Evolutionary conservation across 2,888 invertebrate species (phyloP).

Genomic region (Drosophila mimica): DNA sequence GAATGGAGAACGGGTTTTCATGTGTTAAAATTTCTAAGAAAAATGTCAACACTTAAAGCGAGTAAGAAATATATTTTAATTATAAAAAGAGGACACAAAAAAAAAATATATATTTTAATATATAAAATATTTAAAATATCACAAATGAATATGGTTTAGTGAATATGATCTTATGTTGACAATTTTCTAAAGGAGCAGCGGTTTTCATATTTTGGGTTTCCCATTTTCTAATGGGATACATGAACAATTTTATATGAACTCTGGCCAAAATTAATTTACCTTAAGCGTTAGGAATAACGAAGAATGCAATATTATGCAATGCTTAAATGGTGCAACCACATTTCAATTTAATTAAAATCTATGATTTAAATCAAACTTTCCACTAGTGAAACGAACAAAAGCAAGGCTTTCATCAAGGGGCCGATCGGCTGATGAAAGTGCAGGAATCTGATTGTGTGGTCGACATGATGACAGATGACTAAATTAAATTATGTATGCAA

Average conservation of each 20-base stretch:
- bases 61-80: not conserved
- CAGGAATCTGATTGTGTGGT: constrained; percentile 33
- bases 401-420: constrained; percentile 25
- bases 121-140: too few relatives aligned
- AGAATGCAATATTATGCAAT: not conserved
- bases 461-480: constrained; percentile 38
- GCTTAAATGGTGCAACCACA: not conserved
- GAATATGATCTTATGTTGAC: not conserved
- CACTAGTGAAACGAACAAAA: not conserved
- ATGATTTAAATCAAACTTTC: constrained; percentile 4
- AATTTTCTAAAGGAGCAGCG: not conserved
- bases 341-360: not conserved
- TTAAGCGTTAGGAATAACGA: not conserved
- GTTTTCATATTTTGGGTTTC: too few relatives aligned
- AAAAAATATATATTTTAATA: not conserved
- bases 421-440: constrained; percentile 17
- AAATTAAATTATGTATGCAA: constrained; percentile 69
- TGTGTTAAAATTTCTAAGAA: not conserved
- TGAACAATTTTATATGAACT: not conserved
- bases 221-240: too few relatives aligned
- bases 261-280: not conserved
- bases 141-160: not conserved
- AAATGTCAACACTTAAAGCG: not conserved
- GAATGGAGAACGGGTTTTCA: not conserved
- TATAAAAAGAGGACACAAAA: not conserved